Evolutionary conservation across 2,113 vertebrate genomes (phyloP).

Genomic region (Vimba vimba): DNA sequence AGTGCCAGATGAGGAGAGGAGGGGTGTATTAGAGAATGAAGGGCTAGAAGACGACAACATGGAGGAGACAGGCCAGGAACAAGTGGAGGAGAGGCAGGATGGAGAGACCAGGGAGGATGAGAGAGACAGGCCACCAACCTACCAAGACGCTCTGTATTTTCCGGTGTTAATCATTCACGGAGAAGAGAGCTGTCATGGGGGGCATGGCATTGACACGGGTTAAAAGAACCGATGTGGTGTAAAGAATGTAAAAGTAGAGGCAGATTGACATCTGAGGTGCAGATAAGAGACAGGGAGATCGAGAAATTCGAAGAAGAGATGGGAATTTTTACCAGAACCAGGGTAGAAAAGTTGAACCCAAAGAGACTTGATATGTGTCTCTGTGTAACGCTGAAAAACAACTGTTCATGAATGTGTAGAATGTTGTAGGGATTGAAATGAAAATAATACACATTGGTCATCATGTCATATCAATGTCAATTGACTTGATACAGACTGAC

Average conservation of each 20-base stretch:
- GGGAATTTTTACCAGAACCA: background rate
- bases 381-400: constrained; percentile 5
- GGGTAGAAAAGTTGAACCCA: background rate
- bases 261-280: constrained; percentile 32
- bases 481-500: constrained; percentile 19
- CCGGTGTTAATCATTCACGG: constrained; percentile 80
- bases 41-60: constrained; percentile 53
- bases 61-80: constrained; percentile 36
- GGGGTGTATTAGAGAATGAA: constrained; percentile 57
- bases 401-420: constrained; percentile 32
- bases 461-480: background rate
- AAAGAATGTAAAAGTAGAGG: constrained; percentile 32
- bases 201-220: constrained; percentile 53
- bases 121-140: constrained; percentile 71
- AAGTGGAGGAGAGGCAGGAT: constrained; percentile 36
- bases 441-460: constrained; percentile 35
- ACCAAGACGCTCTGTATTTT: constrained; percentile 79
- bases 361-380: constrained; percentile 4
- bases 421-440: constrained; percentile 23
- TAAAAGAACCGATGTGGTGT: constrained; percentile 17
- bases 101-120: constrained; percentile 41
- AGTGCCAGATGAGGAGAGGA: constrained; percentile 56
- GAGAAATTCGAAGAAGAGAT: constrained; percentile 6
- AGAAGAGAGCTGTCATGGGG: constrained; percentile 73
- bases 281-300: constrained; percentile 1